phyloP scores from a whole-genome alignment of 1,140 invertebrate genomes.

The Copidosoma floridanum region DNA sequence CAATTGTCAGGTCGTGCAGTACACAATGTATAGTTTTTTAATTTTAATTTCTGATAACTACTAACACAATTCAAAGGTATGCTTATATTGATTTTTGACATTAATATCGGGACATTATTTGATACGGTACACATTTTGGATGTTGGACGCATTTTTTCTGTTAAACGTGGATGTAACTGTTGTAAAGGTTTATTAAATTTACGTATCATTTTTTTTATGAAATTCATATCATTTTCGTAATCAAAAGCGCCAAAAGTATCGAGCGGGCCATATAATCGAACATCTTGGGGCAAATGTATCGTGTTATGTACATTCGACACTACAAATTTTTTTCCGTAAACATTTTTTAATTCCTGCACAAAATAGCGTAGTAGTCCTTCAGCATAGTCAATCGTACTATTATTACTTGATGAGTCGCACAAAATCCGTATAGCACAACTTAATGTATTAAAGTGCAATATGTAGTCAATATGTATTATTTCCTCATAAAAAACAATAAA shows the following conservation, averaged over 20 bases:
- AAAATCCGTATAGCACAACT: conserved; percentile 30
- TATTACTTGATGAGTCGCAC: conserved; percentile 12
- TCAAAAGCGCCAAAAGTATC: conserved; percentile 25
- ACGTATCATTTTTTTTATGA: conserved; percentile 23
- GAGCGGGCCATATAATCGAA: conserved; percentile 14
- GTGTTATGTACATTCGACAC: conserved; percentile 17
- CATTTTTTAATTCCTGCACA: background rate
- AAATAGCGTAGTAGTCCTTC: conserved; percentile 22
- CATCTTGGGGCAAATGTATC: conserved; percentile 22
- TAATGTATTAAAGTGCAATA: conserved; percentile 20
- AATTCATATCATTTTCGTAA: conserved; percentile 26
- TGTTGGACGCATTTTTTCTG: background rate
- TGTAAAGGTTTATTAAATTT: too few relatives aligned
- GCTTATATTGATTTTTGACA: background rate
- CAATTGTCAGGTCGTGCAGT: conserved; percentile 1
- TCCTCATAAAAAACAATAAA: conserved; percentile 13
- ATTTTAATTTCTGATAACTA: too few relatives aligned
- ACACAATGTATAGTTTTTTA: background rate
- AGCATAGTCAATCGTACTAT: conserved; percentile 14
- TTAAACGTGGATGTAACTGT: conserved; percentile 10
- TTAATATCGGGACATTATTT: background rate
- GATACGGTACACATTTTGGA: background rate
- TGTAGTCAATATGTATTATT: conserved; percentile 10
- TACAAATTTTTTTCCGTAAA: conserved; percentile 18
- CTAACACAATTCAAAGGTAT: too few relatives aligned